Conservation (phyloP, 1,140 invertebrate species). For the Achatina immaculata region DNA sequence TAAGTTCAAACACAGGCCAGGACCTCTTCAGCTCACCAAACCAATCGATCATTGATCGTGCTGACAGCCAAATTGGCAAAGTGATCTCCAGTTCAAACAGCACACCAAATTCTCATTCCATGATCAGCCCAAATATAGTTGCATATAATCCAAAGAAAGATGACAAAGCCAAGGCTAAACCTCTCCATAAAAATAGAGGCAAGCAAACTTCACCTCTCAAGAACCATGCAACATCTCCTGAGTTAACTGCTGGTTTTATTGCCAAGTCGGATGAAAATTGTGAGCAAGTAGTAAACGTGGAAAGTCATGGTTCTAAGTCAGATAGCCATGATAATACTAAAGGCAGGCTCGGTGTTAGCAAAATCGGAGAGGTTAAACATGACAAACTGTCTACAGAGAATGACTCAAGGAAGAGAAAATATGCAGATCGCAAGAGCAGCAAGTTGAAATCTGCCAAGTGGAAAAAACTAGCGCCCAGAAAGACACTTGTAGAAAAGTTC, state of each 20-base stretch:
- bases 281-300: background rate
- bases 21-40: constrained; percentile 39
- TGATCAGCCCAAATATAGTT: constrained; percentile 28
- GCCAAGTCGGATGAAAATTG: constrained; percentile 2
- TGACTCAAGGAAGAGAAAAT: background rate
- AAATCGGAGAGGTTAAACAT: too few relatives aligned
- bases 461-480: background rate
- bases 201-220: background rate
- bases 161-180: background rate
- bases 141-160: background rate
- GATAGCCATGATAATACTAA: background rate
- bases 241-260: background rate
- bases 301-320: background rate
- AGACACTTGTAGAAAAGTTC: background rate
- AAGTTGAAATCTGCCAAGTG: background rate
- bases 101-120: constrained; percentile 7
- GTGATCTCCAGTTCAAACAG: constrained; percentile 42
- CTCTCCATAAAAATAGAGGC: background rate
- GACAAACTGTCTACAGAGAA: background rate
- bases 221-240: constrained; percentile 5
- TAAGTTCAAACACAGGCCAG: constrained; percentile 27
- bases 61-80: constrained; percentile 42
- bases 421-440: background rate
- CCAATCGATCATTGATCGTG: constrained; percentile 42
- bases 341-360: too few relatives aligned